Evolutionary conservation across 2,113 vertebrate genomes (phyloP), one percentile per base, ranked within the genome.

Genomic region (Ictidomys tridecemlineatus): DNA sequence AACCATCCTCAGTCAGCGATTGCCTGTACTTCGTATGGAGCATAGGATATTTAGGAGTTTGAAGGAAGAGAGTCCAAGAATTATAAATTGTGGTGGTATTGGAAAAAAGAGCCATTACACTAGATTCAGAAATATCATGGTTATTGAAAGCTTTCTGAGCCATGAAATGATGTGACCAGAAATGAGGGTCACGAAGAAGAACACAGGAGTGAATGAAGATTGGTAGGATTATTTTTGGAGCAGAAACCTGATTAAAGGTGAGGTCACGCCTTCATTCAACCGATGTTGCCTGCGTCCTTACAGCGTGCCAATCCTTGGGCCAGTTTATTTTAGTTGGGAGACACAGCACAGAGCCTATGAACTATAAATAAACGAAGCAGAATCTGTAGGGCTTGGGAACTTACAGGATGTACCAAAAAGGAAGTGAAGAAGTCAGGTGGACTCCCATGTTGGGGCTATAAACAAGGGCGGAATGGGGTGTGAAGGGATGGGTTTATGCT

Each of bases 401-500:
- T 48, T 74, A 53, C 5, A 42, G 16, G 2, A n/a, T 34, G n/a
- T 37, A 67, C 5, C 80, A 16, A 28, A 34, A 5, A 7, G 6
- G 2, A 79, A 78, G 18, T 22, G 2, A 30, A 42, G 2, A 79
- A 51, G 3, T 28, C n/a, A 61, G 3, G 3, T 3, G 30, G 18
- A 32, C 45, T 72, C 73, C 9, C 30, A 48, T 1, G 18, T 39
- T 48, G 0, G 16, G 34, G 32, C 8, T 69, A 42, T 48, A 51
- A 58, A 34, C 10, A 17, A 30, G 26, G n/a, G 58, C 32, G n/a
- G 22, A 18, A n/a, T 28, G 34, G n/a, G 24, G 56, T 8, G 17
- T 42, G 4, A 63, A 10, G 1, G 5, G 5, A 58, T 9, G 1
- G 48, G 10, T 11, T 5, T 17, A 39, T 2, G 65, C 2, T 32